Conservation (phyloP, 2,888 invertebrate species). For the Dynastes maya region DNA sequence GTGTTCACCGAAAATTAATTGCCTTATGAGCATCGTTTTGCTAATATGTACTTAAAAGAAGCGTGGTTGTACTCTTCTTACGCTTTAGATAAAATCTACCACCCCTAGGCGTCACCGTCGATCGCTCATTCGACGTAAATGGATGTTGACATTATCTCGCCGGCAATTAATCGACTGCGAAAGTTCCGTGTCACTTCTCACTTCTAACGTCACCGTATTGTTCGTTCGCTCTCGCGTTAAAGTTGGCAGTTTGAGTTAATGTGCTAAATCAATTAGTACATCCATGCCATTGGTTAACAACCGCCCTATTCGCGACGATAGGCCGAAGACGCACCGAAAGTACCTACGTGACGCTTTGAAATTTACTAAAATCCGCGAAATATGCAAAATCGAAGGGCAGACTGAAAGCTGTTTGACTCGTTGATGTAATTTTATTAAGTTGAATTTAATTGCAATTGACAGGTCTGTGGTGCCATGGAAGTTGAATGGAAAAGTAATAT, state of each 20-base stretch:
- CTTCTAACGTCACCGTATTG: slow-evolving; percentile 12
- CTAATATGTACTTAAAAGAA: too few species aligned
- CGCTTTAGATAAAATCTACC: slow-evolving; percentile 3
- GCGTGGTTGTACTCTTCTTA: too few species aligned
- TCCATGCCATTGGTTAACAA: neutral
- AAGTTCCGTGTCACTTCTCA: slow-evolving; percentile 29
- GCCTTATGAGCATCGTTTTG: too few species aligned
- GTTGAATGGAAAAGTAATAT: too few species aligned
- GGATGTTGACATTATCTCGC: slow-evolving; percentile 32
- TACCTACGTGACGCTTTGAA: neutral
- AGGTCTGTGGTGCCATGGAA: too few species aligned
- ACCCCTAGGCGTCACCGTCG: neutral
- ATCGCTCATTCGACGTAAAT: slow-evolving; percentile 24
- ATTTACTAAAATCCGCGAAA: too few species aligned
- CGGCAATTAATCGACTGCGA: slow-evolving; percentile 35
- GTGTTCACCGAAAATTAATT: too few species aligned
- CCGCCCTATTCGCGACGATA: neutral
- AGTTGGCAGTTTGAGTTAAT: slow-evolving; percentile 22
- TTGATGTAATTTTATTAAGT: too few species aligned
- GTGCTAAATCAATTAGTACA: slow-evolving; percentile 27
- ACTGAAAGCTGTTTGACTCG: too few species aligned
- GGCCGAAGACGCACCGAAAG: too few species aligned
- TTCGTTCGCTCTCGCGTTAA: slow-evolving; percentile 28
- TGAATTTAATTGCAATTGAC: too few species aligned
- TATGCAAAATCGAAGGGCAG: too few species aligned